Conservation (phyloP, 2,797 vertebrate genomes). For the Gallinago solitaria region DNA sequence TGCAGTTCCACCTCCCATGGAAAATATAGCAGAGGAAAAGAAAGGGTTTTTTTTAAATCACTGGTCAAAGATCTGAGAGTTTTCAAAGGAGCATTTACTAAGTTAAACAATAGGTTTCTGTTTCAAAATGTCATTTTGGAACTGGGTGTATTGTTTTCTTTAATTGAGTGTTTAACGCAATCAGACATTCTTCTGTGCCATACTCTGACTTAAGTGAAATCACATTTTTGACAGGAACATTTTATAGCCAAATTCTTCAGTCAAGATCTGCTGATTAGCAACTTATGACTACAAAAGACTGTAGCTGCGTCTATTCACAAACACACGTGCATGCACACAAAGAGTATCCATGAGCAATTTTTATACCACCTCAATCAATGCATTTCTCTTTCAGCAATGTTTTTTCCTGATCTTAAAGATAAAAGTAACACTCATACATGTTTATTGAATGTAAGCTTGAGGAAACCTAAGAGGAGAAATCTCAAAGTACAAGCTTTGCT, state of each 20-base stretch:
- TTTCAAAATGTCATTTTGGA: constrained; percentile 34
- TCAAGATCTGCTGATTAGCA: not conserved
- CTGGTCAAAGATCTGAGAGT: not conserved
- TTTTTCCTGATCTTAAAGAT: not conserved
- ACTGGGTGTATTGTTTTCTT: constrained; percentile 1
- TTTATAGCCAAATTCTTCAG: not conserved
- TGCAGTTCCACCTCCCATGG: not conserved
- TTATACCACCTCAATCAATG: not conserved
- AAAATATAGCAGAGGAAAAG: not conserved
- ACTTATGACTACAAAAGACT: not conserved
- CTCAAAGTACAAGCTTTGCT: not conserved
- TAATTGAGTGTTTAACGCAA: not conserved
- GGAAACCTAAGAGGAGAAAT: not conserved
- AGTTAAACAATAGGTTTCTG: constrained; percentile 9
- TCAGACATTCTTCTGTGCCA: not conserved
- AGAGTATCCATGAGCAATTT: not conserved
- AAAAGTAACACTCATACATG: not conserved
- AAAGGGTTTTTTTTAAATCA: not conserved
- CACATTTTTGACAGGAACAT: not conserved
- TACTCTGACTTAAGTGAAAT: not conserved
- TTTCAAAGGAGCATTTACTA: constrained; percentile 26
- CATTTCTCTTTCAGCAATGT: not conserved
- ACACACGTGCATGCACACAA: not conserved
- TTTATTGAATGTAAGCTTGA: not conserved
- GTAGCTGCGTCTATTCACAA: not conserved